phyloP scores from a whole-genome alignment of 2,888 invertebrate species.

The Oxycera nigricornis region DNA sequence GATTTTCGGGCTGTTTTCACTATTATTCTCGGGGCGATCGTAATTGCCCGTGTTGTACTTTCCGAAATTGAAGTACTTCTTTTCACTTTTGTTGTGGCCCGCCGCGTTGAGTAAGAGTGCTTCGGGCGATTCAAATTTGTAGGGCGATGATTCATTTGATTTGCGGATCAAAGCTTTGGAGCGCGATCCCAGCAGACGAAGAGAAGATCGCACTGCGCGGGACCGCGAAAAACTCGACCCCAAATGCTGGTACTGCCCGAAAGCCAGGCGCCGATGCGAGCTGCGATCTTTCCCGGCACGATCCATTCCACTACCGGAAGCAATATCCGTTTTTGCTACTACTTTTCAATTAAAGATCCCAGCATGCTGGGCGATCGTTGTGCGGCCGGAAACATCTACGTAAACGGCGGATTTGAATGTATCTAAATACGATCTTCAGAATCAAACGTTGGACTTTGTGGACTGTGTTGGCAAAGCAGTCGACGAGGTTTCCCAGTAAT shows the following conservation, averaged over 20 bases:
- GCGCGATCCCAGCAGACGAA: constrained; percentile 68
- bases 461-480: neutral
- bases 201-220: constrained; percentile 74
- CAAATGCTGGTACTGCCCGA: constrained; percentile 18
- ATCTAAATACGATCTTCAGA: no score
- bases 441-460: neutral
- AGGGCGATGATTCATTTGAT: constrained; percentile 54
- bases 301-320: constrained; percentile 45
- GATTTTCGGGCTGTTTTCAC: constrained; percentile 39
- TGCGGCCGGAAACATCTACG: no score
- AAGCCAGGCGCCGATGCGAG: constrained; percentile 41
- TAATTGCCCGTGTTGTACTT: constrained; percentile 35
- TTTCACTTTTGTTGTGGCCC: neutral
- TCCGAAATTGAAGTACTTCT: constrained; percentile 41
- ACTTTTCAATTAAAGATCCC: neutral
- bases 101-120: constrained; percentile 14
- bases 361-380: no score
- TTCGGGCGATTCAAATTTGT: constrained; percentile 53
- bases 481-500: neutral
- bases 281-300: constrained; percentile 47
- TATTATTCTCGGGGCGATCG: constrained; percentile 55
- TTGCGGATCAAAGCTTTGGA: constrained; percentile 64
- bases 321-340: constrained; percentile 30
- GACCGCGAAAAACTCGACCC: constrained; percentile 61
- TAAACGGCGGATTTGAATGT: no score